Percentiles rank a stretch among this genome's conserved stretches.
Conservation (phyloP, 92 coral and sea anemone species). For the Epizoanthus scotinus region DNA sequence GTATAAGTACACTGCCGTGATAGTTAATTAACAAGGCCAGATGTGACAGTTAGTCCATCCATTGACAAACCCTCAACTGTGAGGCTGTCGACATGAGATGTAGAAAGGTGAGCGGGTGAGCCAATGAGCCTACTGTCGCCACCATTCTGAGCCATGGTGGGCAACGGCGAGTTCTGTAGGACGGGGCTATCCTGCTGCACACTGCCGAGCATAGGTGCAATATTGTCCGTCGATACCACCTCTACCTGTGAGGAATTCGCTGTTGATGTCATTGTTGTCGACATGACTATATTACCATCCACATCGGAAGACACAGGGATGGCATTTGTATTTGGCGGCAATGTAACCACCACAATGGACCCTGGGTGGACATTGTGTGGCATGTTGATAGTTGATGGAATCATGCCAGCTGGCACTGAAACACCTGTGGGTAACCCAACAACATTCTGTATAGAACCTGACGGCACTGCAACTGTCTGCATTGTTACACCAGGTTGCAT, state of each 20-base stretch:
- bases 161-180: constrained; percentile 77
- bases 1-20: too few relatives aligned
- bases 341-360: constrained; percentile 72
- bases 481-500: constrained; percentile 72
- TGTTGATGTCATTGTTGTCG: constrained; percentile 63
- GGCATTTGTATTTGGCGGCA: constrained; percentile 83
- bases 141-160: constrained; percentile 91
- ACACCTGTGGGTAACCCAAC: constrained; percentile 67
- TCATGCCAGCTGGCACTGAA: constrained; percentile 55
- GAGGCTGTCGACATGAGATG: constrained; percentile 40
- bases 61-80: constrained; percentile 33
- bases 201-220: constrained; percentile 67
- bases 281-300: constrained; percentile 53
- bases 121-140: constrained; percentile 63
- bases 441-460: constrained; percentile 44
- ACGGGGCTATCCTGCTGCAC: constrained; percentile 78
- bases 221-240: constrained; percentile 52
- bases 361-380: constrained; percentile 54
- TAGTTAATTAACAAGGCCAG: constrained; percentile 30
- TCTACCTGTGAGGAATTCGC: constrained; percentile 62
- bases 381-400: constrained; percentile 67
- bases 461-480: constrained; percentile 68
- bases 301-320: constrained; percentile 65
- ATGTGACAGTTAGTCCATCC: constrained; percentile 10
- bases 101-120: constrained; percentile 59